A percentile compares a stretch with the other conserved stretches of the same genome.
Conservation (phyloP, 1,140 invertebrate genomes). For the Aphaenogaster rudis region DNA sequence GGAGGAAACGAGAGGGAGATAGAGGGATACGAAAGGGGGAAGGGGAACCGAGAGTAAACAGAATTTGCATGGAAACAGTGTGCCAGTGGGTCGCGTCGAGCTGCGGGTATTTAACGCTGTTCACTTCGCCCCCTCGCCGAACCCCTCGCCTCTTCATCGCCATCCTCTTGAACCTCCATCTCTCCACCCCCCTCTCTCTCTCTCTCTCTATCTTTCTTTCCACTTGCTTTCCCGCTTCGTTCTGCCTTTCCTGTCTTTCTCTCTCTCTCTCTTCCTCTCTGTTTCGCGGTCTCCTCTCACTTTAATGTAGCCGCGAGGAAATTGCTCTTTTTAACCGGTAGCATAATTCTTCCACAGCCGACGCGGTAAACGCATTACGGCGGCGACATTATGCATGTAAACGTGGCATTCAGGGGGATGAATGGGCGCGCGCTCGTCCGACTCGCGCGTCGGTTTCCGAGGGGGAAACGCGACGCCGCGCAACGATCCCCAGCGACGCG, state of each 20-base stretch:
- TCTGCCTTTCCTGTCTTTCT: slow-evolving; percentile 18
- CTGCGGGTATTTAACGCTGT: slow-evolving; percentile 82
- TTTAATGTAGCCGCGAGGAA: slow-evolving; percentile 60
- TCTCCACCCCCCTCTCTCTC: background rate
- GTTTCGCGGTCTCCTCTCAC: background rate
- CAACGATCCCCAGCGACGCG: slow-evolving; percentile 4
- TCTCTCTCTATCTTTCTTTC: slow-evolving; percentile 45
- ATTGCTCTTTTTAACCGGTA: slow-evolving; percentile 80
- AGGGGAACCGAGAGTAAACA: slow-evolving; percentile 82
- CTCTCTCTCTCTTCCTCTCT: slow-evolving; percentile 10
- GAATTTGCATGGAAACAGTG: slow-evolving; percentile 86
- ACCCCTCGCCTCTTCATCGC: slow-evolving; percentile 46
- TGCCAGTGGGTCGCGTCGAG: slow-evolving; percentile 83
- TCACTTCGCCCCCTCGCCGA: slow-evolving; percentile 43
- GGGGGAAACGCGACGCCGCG: slow-evolving; percentile 1
- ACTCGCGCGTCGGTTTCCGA: slow-evolving; percentile 57
- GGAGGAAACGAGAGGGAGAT: slow-evolving; percentile 42
- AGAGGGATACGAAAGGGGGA: slow-evolving; percentile 27
- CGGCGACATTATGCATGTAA: slow-evolving; percentile 77
- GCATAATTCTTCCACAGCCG: slow-evolving; percentile 78
- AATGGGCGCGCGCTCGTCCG: slow-evolving; percentile 73
- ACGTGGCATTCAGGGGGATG: slow-evolving; percentile 76
- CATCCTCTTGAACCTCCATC: slow-evolving; percentile 53
- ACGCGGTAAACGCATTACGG: slow-evolving; percentile 78
- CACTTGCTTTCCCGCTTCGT: slow-evolving; percentile 27